Conservation (phyloP, 1,140 invertebrate species). For the Drosophila sp. region DNA sequence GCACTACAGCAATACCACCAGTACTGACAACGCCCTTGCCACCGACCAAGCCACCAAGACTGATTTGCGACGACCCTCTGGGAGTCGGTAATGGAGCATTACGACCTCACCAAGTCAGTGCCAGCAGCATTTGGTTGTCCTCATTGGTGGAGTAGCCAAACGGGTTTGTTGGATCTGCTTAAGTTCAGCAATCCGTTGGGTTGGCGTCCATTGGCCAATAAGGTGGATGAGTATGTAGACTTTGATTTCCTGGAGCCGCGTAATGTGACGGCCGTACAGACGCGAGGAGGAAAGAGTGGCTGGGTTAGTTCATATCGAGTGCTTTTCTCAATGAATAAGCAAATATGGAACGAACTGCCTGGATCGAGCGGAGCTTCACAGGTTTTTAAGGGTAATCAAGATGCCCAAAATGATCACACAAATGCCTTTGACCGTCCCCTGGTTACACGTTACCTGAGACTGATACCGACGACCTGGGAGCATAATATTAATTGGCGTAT, state of each 20-base stretch:
- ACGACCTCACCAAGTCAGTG: constrained; percentile 35
- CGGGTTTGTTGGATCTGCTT: constrained; percentile 74
- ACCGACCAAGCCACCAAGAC: too few species aligned
- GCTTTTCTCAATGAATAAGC: constrained; percentile 88
- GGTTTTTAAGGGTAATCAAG: constrained; percentile 88
- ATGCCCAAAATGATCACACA: constrained; percentile 84
- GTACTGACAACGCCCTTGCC: constrained; percentile 44
- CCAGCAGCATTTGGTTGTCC: too few species aligned
- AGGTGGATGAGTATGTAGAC: constrained; percentile 86
- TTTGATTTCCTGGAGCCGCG: constrained; percentile 90
- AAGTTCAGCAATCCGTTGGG: constrained; percentile 83
- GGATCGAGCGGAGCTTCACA: constrained; percentile 84
- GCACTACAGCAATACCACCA: constrained; percentile 29
- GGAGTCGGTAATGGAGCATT: constrained; percentile 85
- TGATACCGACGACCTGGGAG: constrained; percentile 88
- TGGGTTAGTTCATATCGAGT: constrained; percentile 90
- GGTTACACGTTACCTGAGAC: constrained; percentile 86
- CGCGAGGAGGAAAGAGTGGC: constrained; percentile 87
- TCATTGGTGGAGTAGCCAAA: too few species aligned
- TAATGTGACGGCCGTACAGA: constrained; percentile 91
- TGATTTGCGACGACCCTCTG: constrained; percentile 86
- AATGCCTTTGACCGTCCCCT: constrained; percentile 87
- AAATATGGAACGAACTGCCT: constrained; percentile 88
- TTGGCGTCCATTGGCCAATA: constrained; percentile 86
- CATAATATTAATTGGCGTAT: constrained; percentile 87